Conservation (phyloP, 2,113 vertebrate genomes). For the Arvicanthis niloticus region DNA sequence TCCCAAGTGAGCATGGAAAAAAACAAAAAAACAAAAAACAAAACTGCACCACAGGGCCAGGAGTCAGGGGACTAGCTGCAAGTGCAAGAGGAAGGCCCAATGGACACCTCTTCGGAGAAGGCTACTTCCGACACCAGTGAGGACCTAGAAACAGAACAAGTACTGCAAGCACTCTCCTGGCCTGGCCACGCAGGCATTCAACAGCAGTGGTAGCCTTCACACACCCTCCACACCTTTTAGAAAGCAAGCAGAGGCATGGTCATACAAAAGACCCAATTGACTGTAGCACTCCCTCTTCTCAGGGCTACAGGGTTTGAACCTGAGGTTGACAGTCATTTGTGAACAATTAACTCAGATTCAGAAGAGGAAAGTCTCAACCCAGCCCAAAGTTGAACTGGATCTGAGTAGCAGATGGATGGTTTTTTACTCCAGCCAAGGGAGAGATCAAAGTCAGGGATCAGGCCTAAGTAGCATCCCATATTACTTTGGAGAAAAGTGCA, state of each 20-base stretch:
- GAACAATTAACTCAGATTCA: not conserved
- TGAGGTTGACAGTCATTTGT: not conserved
- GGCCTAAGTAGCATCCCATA: too few relatives aligned
- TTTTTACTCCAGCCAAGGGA: not conserved
- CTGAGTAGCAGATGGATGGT: not conserved
- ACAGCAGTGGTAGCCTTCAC: not conserved
- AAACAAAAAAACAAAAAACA: too few relatives aligned
- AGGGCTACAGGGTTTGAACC: too few relatives aligned
- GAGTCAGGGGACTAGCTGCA: not conserved
- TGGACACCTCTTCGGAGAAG: not conserved
- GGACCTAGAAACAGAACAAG: not conserved
- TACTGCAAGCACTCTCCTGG: accelerated
- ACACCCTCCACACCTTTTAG: not conserved
- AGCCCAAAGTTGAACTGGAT: not conserved
- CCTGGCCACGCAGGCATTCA: not conserved
- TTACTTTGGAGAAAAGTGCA: accelerated
- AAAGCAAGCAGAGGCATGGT: accelerated
- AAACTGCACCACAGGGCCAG: too few relatives aligned
- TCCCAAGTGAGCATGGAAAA: not conserved
- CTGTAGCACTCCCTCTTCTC: not conserved
- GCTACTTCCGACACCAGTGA: too few relatives aligned
- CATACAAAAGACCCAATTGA: not conserved
- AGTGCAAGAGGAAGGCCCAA: not conserved
- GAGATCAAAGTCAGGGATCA: not conserved
- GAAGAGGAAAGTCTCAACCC: not conserved